Evolutionary conservation across 2,797 vertebrate genomes (phyloP).

Genomic region (Sebastes steindachneri): DNA sequence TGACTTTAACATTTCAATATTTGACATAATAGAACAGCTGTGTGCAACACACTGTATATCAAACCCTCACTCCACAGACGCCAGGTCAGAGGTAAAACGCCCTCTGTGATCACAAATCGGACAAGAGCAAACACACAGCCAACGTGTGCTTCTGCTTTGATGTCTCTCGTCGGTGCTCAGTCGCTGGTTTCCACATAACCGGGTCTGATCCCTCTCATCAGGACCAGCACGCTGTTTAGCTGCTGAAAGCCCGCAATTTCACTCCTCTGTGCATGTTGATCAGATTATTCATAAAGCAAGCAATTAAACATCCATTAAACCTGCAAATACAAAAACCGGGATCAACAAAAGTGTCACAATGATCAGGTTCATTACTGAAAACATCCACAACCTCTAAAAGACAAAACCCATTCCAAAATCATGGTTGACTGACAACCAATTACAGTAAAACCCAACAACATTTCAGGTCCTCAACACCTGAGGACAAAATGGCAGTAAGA

Average conservation of each 20-base stretch:
- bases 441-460: background rate
- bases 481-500: conserved; percentile 1
- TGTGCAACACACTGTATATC: conserved; percentile 1
- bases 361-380: conserved; percentile 55
- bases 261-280: conserved; percentile 61
- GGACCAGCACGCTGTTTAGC: conserved; percentile 49
- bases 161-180: conserved; percentile 21
- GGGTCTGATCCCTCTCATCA: conserved; percentile 58
- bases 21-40: background rate
- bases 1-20: conserved; percentile 7
- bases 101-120: conserved; percentile 19
- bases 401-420: conserved; percentile 9
- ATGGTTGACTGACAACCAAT: conserved; percentile 21
- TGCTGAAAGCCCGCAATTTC: conserved; percentile 71
- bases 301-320: conserved; percentile 76
- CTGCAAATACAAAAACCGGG: conserved; percentile 58
- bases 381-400: conserved; percentile 16
- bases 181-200: conserved; percentile 52
- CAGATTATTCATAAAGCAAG: conserved; percentile 70
- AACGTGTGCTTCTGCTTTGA: conserved; percentile 12
- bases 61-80: background rate
- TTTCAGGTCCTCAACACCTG: background rate
- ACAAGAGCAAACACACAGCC: background rate
- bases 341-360: conserved; percentile 46
- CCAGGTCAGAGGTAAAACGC: conserved; percentile 39